A percentile compares a stretch with the other conserved stretches of the same genome.
Evolutionary conservation across 1,140 invertebrate genomes (phyloP).

Genomic region (Stenopsyche tienmushanensis): DNA sequence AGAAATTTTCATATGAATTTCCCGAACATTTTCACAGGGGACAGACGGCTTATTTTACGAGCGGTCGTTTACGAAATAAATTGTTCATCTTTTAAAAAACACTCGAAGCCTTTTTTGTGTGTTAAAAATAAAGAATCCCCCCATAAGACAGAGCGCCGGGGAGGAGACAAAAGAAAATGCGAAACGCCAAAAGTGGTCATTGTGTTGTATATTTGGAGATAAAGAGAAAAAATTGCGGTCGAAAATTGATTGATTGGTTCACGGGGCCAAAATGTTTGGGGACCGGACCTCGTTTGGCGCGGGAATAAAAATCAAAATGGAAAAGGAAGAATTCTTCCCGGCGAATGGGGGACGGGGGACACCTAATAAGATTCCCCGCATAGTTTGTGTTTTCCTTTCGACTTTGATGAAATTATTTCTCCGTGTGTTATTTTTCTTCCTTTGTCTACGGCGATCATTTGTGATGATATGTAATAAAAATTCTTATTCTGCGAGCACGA

Average conservation of each 20-base stretch:
- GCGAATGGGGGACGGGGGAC: neutral
- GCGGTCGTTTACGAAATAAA: no score
- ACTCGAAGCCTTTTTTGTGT: no score
- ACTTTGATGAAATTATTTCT: neutral
- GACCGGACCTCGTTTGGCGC: neutral
- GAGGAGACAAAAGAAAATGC: no score
- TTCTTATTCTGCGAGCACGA: no score
- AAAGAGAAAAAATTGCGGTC: slow-evolving; percentile 1
- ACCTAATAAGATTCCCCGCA: slow-evolving; percentile 14
- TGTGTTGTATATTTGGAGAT: slow-evolving; percentile 1
- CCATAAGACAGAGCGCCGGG: no score
- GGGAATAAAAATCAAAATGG: slow-evolving; percentile 16
- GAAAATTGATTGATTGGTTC: slow-evolving; percentile 19
- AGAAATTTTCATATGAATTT: no score
- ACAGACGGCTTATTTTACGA: no score
- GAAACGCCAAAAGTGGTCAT: no score
- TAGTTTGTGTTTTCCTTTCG: neutral
- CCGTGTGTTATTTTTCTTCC: neutral
- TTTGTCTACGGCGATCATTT: neutral
- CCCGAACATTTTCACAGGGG: no score
- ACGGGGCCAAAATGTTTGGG: neutral
- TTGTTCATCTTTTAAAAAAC: no score
- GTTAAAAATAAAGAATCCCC: no score
- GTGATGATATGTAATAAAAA: no score
- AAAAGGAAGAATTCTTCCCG: neutral